Evolutionary conservation across 1,140 invertebrate genomes (phyloP), one percentile per base, ranked within the genome.

Genomic region (Mactra quadrangularis): DNA sequence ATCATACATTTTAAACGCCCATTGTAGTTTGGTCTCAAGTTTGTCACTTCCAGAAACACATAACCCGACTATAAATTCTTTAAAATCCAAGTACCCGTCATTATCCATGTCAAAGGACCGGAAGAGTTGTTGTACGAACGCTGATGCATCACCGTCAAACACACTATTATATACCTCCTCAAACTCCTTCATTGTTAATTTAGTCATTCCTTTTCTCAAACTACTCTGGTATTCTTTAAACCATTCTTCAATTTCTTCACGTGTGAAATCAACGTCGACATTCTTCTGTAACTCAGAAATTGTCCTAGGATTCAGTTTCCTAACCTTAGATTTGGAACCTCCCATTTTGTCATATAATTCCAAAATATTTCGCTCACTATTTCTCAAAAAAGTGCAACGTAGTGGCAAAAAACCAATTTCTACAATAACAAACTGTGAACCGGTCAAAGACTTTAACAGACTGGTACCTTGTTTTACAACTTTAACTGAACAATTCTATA

Each of bases 161-260:
- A 90, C 83, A 29, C 78, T 84, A 45, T 86, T 86, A 53, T 89
- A 87, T 1, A 89, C 87, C 29, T 74, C 53, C n/a, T 71, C 53
- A 47, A 89, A 89, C 31, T 87, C 77, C 38, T 76, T 64, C 38
- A 53, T 76, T 0, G 82, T 84, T 1, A 86, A 25, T 29, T 57
- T 62, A 1, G 33, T 64, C 70, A 59, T 55, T 2, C 86, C 84
- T 27, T 60, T 15, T 25, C 74, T 47, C 25, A 82, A 62, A 27
- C 68, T 76, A 33, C 25, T 98, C 70, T 99, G 92, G 93, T 99
- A 99, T 41, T 97, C 98, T 95, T 98, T 98, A 94, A 99, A 99
- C 98, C 98, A 99, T 94, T 99, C 97, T 92, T 99, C 97, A 90
- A 99, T 99, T 94, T 99, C 98, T 19, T 97, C 97, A 94, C 98